phyloP scores from a whole-genome alignment of 2,888 invertebrate genomes.

The Zhuqinia jingwanae region DNA sequence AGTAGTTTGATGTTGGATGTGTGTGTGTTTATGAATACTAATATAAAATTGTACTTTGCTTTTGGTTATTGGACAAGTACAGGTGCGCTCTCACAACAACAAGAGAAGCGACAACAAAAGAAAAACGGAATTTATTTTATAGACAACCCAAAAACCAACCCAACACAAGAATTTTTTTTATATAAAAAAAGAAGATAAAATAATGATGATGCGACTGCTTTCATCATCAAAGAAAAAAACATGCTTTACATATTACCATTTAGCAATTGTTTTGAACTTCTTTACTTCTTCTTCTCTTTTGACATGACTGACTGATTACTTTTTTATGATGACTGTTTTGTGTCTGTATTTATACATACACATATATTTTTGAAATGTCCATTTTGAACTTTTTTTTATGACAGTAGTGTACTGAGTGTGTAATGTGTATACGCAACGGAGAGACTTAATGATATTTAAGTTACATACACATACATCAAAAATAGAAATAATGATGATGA shows the following conservation, averaged over 20 bases:
- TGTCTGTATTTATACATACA: constrained; percentile 43
- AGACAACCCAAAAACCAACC: background rate
- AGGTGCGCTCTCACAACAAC: background rate
- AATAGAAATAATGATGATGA: constrained; percentile 67
- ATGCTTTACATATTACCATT: constrained; percentile 16
- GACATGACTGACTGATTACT: constrained; percentile 69
- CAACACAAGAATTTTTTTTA: background rate
- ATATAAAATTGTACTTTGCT: background rate
- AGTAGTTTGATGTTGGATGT: no score
- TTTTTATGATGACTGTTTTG: constrained; percentile 65
- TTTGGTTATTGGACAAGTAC: background rate
- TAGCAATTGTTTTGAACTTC: constrained; percentile 21
- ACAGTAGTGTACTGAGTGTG: background rate
- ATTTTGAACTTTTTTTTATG: background rate
- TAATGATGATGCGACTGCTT: no score
- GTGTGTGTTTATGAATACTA: constrained; percentile 43
- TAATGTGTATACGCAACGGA: background rate
- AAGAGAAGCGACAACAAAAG: background rate
- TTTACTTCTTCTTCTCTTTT: constrained; percentile 40
- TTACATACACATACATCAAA: constrained; percentile 33
- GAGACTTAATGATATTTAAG: constrained; percentile 50
- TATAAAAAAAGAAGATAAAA: background rate
- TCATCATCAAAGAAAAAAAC: constrained; percentile 1
- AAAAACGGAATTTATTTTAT: constrained; percentile 22
- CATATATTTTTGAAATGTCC: background rate